These are phyloP conservation scores for Leguminivora glycinivorella DNA, from an alignment of 1,140 invertebrate species.

Conservation along the genomic window DNA sequence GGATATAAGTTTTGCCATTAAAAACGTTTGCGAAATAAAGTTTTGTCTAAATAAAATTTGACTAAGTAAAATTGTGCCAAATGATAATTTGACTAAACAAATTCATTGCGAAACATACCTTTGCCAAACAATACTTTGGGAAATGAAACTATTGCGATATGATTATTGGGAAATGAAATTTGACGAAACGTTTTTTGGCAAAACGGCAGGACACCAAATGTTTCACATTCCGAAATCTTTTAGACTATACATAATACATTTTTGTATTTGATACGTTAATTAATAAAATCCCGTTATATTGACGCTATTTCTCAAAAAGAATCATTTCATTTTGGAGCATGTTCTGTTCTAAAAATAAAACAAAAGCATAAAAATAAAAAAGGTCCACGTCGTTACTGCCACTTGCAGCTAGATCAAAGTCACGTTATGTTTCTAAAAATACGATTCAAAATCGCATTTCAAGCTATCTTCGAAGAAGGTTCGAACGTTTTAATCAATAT, in stretches of 20 bases:
- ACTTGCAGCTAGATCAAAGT: not conserved
- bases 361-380: constrained; percentile 4
- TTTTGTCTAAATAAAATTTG: no score
- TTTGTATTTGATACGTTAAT: not conserved
- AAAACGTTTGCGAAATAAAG: no score
- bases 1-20: no score
- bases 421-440: not conserved
- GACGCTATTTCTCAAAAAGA: not conserved
- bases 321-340: not conserved
- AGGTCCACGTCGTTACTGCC: not conserved
- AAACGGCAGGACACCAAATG: no score
- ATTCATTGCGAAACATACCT: no score
- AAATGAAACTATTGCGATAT: no score
- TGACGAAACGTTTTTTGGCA: no score
- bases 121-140: no score
- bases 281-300: constrained; percentile 6
- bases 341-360: constrained; percentile 6
- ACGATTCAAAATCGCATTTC: not conserved
- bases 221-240: not conserved
- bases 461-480: not conserved
- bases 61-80: no score
- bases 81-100: no score
- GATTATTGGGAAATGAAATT: no score
- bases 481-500: not conserved
- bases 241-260: not conserved